phyloP scores from a whole-genome alignment of 2,888 invertebrate genomes.

The Azorinus chamasolen region DNA sequence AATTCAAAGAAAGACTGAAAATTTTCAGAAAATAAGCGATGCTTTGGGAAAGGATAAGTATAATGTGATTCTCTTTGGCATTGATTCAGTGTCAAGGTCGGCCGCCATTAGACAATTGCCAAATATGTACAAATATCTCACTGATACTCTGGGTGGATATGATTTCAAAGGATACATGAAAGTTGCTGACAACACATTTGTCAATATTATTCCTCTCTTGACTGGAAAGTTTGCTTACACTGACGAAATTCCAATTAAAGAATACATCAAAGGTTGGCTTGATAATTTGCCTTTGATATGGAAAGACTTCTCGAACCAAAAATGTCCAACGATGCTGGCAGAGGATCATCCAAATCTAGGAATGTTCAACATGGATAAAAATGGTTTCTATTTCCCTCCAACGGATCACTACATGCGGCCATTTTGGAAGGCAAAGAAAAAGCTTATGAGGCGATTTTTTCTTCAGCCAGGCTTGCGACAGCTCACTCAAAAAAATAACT shows the following conservation, averaged over 20 bases:
- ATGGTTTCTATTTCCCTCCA: conserved; percentile 52
- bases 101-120: conserved; percentile 37
- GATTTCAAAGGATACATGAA: conserved; percentile 51
- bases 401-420: conserved; percentile 68
- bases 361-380: conserved; percentile 43
- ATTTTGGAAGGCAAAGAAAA: conserved; percentile 42
- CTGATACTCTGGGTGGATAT: conserved; percentile 20
- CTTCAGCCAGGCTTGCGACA: conserved; percentile 25
- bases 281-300: conserved; percentile 61
- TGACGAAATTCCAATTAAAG: conserved; percentile 8
- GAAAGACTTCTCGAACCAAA: conserved; percentile 42
- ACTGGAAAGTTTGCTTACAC: conserved; percentile 20
- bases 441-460: conserved; percentile 29
- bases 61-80: conserved; percentile 43
- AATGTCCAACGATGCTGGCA: conserved; percentile 51
- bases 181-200: conserved; percentile 47
- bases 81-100: conserved; percentile 49
- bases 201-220: conserved; percentile 35
- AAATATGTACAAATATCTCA: conserved; percentile 37
- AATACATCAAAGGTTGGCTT: conserved; percentile 18
- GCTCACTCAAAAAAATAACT: conserved; percentile 41
- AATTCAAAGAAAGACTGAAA: neutral
- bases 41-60: conserved; percentile 5
- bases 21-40: neutral
- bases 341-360: conserved; percentile 59